Evolutionary conservation across 2,797 vertebrate genomes (phyloP).

Genomic region (Myotis vivesi): DNA sequence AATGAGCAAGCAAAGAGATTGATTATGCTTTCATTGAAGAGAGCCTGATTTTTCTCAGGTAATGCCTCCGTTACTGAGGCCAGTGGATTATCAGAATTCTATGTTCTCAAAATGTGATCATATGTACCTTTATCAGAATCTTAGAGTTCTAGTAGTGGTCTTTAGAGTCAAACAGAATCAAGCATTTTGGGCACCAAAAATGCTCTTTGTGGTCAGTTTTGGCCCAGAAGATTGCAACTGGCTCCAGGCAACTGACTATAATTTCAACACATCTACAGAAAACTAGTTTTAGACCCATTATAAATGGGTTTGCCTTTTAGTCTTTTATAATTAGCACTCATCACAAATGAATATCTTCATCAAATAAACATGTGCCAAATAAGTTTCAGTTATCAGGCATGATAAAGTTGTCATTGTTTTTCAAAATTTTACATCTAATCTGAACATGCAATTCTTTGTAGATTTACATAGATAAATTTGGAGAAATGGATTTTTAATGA

Average conservation of each 20-base stretch:
- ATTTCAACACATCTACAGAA: background rate
- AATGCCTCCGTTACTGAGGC: background rate
- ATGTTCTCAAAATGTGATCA: background rate
- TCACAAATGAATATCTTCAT: background rate
- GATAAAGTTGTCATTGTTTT: background rate
- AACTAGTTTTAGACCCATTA: conserved; percentile 22
- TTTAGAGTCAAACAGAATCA: background rate
- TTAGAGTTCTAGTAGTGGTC: background rate
- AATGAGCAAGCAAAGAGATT: background rate
- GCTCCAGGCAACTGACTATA: background rate
- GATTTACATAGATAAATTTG: background rate
- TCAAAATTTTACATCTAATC: conserved; percentile 2
- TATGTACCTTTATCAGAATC: background rate
- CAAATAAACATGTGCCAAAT: conserved; percentile 19
- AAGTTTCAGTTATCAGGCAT: background rate
- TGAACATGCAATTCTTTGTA: background rate
- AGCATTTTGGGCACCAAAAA: background rate
- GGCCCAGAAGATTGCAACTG: background rate
- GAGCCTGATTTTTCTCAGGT: background rate
- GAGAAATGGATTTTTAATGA: conserved; percentile 39
- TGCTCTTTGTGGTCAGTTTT: background rate
- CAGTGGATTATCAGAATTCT: background rate
- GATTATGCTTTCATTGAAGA: background rate
- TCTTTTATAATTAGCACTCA: conserved; percentile 8
- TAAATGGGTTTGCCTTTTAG: background rate